Evolutionary conservation across 2,888 invertebrate species (phyloP).

Genomic region (Pseudanteris insignis): DNA sequence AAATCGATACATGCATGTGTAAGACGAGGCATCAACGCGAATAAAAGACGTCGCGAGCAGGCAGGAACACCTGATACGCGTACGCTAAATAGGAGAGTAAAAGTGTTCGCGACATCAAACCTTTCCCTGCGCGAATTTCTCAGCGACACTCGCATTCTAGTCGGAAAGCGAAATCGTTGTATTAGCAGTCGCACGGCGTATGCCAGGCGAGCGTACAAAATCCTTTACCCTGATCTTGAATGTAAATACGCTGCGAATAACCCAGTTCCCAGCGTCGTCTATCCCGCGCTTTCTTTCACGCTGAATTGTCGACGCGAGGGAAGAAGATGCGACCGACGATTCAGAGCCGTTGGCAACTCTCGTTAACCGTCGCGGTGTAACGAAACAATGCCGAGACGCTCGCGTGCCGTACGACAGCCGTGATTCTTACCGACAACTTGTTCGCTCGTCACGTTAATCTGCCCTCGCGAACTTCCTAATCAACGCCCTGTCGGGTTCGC

Average conservation of each 20-base stretch:
- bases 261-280: constrained; percentile 26
- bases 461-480: too few relatives aligned
- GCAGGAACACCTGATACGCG: constrained; percentile 5
- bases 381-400: too few relatives aligned
- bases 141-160: constrained; percentile 26
- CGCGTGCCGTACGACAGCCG: too few relatives aligned
- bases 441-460: too few relatives aligned
- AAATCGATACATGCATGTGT: too few relatives aligned
- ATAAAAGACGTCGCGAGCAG: neutral
- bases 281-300: constrained; percentile 21
- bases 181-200: constrained; percentile 14
- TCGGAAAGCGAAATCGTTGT: constrained; percentile 28
- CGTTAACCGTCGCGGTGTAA: too few relatives aligned
- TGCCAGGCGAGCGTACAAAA: constrained; percentile 18
- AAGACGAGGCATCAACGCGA: too few relatives aligned
- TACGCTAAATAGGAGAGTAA: constrained; percentile 6
- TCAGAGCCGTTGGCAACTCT: too few relatives aligned
- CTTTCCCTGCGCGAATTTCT: constrained; percentile 26
- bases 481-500: too few relatives aligned
- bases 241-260: constrained; percentile 38
- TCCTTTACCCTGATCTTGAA: constrained; percentile 45
- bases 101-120: constrained; percentile 26
- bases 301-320: constrained; percentile 24
- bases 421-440: too few relatives aligned
- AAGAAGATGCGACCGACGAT: constrained; percentile 4